These are phyloP conservation scores for Oryzias sinensis DNA, from an alignment of 2,797 vertebrate genomes.

Conservation along the genomic window DNA sequence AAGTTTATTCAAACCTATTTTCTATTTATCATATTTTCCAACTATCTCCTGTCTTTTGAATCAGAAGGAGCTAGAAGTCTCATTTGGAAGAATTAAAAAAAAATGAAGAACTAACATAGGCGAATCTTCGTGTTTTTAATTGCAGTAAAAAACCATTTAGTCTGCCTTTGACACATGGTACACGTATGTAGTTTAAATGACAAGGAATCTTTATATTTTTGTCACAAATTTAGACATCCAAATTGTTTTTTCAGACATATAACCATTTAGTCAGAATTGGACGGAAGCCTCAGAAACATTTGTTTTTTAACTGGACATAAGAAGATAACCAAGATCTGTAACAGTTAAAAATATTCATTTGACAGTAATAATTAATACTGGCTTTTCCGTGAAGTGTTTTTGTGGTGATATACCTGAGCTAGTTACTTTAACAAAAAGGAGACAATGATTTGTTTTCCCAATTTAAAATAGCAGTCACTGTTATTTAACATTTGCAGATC, in stretches of 20 bases:
- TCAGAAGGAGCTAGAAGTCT: constrained; percentile 1
- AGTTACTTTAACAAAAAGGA: constrained; percentile 14
- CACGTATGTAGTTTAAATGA: background rate
- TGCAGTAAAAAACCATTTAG: constrained; percentile 3
- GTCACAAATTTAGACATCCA: constrained; percentile 7
- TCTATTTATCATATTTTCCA: background rate
- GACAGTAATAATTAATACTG: background rate
- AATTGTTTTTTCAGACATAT: constrained; percentile 3
- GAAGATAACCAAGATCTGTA: background rate
- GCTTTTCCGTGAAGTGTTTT: constrained; percentile 1
- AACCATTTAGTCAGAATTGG: background rate
- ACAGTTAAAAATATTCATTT: background rate
- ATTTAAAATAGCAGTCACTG: background rate
- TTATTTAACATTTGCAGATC: constrained; percentile 13
- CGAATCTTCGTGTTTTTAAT: background rate
- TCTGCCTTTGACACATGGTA: background rate
- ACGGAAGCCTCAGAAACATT: constrained; percentile 28
- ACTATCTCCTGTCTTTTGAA: background rate
- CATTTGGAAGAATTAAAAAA: background rate
- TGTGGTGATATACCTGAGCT: constrained; percentile 13
- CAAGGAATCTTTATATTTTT: background rate
- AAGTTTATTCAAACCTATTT: constrained; percentile 3
- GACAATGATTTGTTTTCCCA: constrained; percentile 4
- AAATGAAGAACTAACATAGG: background rate
- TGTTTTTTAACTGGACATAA: background rate